These are phyloP conservation scores for Drosophila rufa DNA, from an alignment of 1,140 invertebrate species.

Conservation along the genomic window DNA sequence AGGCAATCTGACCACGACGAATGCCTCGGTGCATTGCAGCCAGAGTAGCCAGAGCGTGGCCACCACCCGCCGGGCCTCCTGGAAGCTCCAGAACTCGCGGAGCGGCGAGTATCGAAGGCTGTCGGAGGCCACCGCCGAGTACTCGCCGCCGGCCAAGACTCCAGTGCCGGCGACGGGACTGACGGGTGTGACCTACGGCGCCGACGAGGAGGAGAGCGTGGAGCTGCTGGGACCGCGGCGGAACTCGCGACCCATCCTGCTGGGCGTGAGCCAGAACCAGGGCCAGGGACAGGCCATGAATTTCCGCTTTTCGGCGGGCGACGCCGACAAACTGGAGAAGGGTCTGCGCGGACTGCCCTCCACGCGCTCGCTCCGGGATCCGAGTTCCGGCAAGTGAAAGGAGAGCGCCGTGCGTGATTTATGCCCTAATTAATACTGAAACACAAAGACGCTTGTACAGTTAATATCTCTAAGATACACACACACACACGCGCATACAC, in stretches of 20 bases:
- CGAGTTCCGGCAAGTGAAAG: conserved; percentile 61
- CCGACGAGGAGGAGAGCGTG: conserved; percentile 69
- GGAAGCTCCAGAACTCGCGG: conserved; percentile 73
- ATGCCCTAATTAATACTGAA: conserved; percentile 82
- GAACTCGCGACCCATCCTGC: conserved; percentile 47
- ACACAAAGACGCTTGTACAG: conserved; percentile 82
- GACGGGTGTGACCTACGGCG: conserved; percentile 32
- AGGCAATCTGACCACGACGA: conserved; percentile 64
- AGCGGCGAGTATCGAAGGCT: conserved; percentile 73
- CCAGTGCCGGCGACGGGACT: conserved; percentile 27
- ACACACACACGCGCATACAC: conserved; percentile 15
- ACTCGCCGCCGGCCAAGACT: conserved; percentile 70
- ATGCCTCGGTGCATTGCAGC: conserved; percentile 63
- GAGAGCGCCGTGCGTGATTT: conserved; percentile 66
- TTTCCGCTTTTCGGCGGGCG: conserved; percentile 83
- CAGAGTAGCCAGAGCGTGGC: conserved; percentile 57
- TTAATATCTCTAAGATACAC: conserved; percentile 79
- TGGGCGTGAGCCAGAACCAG: conserved; percentile 49
- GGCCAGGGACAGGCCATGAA: conserved; percentile 63
- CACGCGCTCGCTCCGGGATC: conserved; percentile 76
- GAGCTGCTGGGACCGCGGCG: conserved; percentile 69
- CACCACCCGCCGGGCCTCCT: conserved; percentile 65
- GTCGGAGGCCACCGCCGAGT: conserved; percentile 66
- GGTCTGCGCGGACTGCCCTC: conserved; percentile 76
- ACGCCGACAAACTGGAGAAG: conserved; percentile 84